Percentiles rank a stretch among this genome's conserved stretches.
These are phyloP conservation scores for Arizona elegans DNA, from an alignment of 2,113 vertebrate species.

Conservation along the genomic window DNA sequence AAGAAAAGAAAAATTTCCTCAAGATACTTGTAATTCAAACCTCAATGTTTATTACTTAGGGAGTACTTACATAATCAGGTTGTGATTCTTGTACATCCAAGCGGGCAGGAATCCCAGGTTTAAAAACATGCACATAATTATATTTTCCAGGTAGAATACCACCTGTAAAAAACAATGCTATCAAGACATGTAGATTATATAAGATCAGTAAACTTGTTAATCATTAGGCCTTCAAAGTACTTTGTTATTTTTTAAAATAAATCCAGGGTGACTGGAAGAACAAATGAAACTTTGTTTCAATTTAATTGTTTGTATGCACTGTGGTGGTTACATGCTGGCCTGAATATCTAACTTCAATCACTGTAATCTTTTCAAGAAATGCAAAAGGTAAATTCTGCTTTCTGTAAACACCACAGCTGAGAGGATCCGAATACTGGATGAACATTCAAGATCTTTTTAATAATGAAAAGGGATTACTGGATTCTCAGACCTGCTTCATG, in stretches of 20 bases:
- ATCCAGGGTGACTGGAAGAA: background rate
- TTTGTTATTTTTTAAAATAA: background rate
- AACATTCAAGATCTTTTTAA: background rate
- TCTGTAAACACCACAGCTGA: background rate
- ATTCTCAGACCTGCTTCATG: background rate
- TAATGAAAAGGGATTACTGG: background rate
- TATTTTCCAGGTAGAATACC: slow-evolving; percentile 84
- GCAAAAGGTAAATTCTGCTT: background rate
- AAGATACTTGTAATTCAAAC: background rate
- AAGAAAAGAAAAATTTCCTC: background rate
- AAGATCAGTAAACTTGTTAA: background rate
- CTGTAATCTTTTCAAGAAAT: background rate
- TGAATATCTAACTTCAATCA: background rate
- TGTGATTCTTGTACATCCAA: slow-evolving; percentile 52
- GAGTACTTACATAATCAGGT: slow-evolving; percentile 71
- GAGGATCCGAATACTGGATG: background rate
- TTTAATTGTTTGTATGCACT: background rate
- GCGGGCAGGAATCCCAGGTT: slow-evolving; percentile 67
- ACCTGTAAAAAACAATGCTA: slow-evolving; percentile 69
- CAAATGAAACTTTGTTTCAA: background rate
- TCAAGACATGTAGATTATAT: slow-evolving; percentile 22
- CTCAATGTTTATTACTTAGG: background rate
- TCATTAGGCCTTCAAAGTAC: background rate
- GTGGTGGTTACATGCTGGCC: background rate
- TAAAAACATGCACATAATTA: slow-evolving; percentile 81